These are phyloP conservation scores for Hippopotamus amphibius DNA, from an alignment of 2,113 vertebrate species.

Conservation along the genomic window DNA sequence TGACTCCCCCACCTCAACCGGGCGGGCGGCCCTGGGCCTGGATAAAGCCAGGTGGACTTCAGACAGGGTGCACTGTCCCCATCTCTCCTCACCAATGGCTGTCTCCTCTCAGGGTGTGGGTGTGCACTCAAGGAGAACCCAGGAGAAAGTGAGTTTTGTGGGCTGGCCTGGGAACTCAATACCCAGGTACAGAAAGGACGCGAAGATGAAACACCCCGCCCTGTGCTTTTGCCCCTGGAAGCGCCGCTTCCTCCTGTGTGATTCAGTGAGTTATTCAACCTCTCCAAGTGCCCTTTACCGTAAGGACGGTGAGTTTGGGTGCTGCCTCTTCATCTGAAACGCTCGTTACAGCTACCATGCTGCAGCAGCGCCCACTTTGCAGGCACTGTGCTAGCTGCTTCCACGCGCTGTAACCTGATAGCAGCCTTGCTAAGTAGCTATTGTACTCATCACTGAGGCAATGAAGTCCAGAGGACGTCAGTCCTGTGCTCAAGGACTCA, in stretches of 20 bases:
- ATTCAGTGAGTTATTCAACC: too few relatives aligned
- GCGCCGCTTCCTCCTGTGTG: neutral
- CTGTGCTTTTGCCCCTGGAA: neutral
- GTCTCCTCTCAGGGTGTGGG: neutral
- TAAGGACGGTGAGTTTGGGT: neutral
- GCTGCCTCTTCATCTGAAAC: neutral
- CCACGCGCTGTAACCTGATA: neutral
- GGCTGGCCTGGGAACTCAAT: neutral
- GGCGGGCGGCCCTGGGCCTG: neutral
- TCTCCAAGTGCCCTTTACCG: neutral
- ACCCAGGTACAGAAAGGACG: too few relatives aligned
- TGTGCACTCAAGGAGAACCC: neutral
- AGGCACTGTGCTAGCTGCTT: neutral
- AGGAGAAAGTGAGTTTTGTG: neutral
- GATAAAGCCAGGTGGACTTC: neutral
- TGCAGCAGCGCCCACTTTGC: neutral
- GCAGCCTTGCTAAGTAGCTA: neutral
- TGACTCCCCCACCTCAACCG: neutral
- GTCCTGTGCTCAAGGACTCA: neutral
- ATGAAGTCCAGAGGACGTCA: neutral
- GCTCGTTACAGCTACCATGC: rapidly evolving
- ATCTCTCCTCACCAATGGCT: rapidly evolving
- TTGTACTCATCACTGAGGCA: neutral
- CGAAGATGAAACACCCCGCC: too few relatives aligned
- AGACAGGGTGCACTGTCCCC: neutral